Base-by-base conservation (phyloP, 2,113 vertebrate genomes). In the Okapia johnstoni region DNA sequence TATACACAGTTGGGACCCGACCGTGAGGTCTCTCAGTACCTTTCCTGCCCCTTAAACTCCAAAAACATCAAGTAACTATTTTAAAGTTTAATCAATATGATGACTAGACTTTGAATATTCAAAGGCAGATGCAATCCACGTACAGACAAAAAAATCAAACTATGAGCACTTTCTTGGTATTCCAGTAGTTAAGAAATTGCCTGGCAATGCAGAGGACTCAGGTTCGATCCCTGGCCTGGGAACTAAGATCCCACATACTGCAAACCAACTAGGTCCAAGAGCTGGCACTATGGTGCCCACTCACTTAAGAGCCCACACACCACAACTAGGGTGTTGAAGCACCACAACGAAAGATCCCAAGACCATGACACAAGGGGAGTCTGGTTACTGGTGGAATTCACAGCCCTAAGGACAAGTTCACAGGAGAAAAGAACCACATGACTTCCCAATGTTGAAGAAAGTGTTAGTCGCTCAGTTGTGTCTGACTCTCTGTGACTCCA, bases 1-100 rank as follows among this genome's bases (percentile, higher is more conserved):
- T n/a, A 50, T 0, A 40, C 40, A 17, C 2, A 50, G 15, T 0
- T 15, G 16, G 26, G 70, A 19, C 8, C 48, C 2, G 13, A 52
- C 17, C 8, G 1, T 3, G 0, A 28, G 28, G 19, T 33, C 81
- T 94, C 92, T 58, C 26, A 81, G 96, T 46, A 23, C 70, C 79
- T 28, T 28, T 57, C 73, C 28, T 88, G 40, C 63, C 50, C 25
- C 28, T 36, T 40, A 85, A 88, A 79, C 57, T 94, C 84, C 81
- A 50, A 92, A 95, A 79, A 52, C 30, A 8, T n/a, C 28, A 66
- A 66, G 15, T 70, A 48, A 55, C 16, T 86, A 40, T 36, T 43
- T 52, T 63, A 16, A 80, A 87, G 60, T 5, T 76, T 52, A 91
- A 52, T 60, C 50, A 93, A 5, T n/a, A 25, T 11, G 15, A 80